Conservation (phyloP, 2,888 invertebrate species). For the Saturnia pavonia region DNA sequence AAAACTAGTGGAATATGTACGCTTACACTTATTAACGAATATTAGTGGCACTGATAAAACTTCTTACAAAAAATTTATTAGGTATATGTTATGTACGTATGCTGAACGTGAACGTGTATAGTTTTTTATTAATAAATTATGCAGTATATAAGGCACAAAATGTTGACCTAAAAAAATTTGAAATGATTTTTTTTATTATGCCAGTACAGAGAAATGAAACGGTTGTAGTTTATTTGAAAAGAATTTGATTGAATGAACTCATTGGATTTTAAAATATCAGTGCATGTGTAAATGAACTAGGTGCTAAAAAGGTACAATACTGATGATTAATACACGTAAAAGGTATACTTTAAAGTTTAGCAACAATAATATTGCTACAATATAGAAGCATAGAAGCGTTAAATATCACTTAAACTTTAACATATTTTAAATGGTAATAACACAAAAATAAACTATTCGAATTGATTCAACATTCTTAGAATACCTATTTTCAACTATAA, state of each 20-base stretch:
- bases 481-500: constrained; percentile 33
- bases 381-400: constrained; percentile 35
- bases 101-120: not conserved
- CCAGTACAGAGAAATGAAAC: not conserved
- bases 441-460: constrained; percentile 78
- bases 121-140: constrained; percentile 56
- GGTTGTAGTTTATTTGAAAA: not conserved
- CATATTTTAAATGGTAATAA: constrained; percentile 59
- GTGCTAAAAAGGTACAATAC: constrained; percentile 55
- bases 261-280: constrained; percentile 19
- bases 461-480: constrained; percentile 72
- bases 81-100: constrained; percentile 43
- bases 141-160: constrained; percentile 65
- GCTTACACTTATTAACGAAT: constrained; percentile 54
- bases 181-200: constrained; percentile 22
- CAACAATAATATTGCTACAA: constrained; percentile 27
- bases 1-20: constrained; percentile 60
- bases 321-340: constrained; percentile 54
- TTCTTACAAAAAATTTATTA: constrained; percentile 27
- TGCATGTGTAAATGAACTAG: constrained; percentile 23
- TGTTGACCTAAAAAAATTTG: constrained; percentile 32
- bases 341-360: constrained; percentile 27
- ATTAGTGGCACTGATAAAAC: constrained; percentile 67
- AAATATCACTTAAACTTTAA: constrained; percentile 57
- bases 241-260: constrained; percentile 8